phyloP scores from a whole-genome alignment of 2,888 invertebrate species.

The Lacanobia oleracea region DNA sequence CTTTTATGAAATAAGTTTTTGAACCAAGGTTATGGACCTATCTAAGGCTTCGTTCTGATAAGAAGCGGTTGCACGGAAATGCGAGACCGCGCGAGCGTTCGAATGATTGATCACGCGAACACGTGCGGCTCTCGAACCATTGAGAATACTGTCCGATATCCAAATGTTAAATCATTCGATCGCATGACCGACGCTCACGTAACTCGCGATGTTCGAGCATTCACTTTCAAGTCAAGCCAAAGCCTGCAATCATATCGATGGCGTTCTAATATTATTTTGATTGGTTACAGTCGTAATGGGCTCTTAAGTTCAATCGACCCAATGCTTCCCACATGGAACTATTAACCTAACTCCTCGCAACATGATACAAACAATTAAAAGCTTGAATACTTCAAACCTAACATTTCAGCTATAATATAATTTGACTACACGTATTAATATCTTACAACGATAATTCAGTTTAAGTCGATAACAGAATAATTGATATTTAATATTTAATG shows the following conservation, averaged over 20 bases:
- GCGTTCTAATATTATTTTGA: slow-evolving; percentile 10
- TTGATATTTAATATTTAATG: slow-evolving; percentile 47
- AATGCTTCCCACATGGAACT: slow-evolving; percentile 56
- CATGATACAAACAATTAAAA: slow-evolving; percentile 52
- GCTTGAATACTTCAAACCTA: slow-evolving; percentile 48
- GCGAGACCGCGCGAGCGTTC: neutral
- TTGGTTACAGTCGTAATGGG: slow-evolving; percentile 63
- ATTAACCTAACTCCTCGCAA: slow-evolving; percentile 27
- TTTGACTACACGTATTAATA: slow-evolving; percentile 58
- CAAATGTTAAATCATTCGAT: neutral
- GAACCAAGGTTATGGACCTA: slow-evolving; percentile 9
- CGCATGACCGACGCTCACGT: slow-evolving; percentile 7
- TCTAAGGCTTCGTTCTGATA: neutral
- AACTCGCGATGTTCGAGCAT: too few species aligned
- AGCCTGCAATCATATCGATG: slow-evolving; percentile 6
- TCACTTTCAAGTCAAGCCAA: slow-evolving; percentile 2
- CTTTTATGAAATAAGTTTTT: slow-evolving; percentile 61
- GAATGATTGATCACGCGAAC: neutral
- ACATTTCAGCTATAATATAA: slow-evolving; percentile 49
- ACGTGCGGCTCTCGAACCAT: neutral
- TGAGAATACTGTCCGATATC: neutral
- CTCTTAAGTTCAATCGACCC: slow-evolving; percentile 67
- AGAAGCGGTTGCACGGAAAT: neutral
- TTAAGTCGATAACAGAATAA: slow-evolving; percentile 48
- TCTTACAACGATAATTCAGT: slow-evolving; percentile 45